A percentile compares a stretch with the other conserved stretches of the same genome.
Conservation (phyloP, 1,140 invertebrate genomes). For the Achatina immaculata region DNA sequence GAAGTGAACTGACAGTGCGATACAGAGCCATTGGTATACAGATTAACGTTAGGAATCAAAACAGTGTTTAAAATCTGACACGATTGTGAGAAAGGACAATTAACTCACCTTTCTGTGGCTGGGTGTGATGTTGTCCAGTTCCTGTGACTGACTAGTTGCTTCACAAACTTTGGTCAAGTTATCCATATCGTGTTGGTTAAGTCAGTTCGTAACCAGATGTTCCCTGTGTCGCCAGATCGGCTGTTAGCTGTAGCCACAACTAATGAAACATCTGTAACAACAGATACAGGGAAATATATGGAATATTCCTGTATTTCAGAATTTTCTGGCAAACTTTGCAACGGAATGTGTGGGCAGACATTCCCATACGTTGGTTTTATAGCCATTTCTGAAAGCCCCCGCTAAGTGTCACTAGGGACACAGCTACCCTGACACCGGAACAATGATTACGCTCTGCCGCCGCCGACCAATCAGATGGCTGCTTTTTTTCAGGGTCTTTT, state of each 20-base stretch:
- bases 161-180: constrained; percentile 32
- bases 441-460: constrained; percentile 21
- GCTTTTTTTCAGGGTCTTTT: constrained; percentile 10
- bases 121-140: constrained; percentile 25
- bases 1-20: no score
- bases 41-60: no score
- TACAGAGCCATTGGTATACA: no score
- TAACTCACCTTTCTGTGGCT: constrained; percentile 39
- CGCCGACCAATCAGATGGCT: constrained; percentile 19
- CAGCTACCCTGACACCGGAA: constrained; percentile 40
- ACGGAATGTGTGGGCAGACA: constrained; percentile 6
- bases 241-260: no score
- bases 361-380: constrained; percentile 33
- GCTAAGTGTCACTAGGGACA: constrained; percentile 38
- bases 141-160: constrained; percentile 35
- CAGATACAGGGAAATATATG: no score
- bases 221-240: no score
- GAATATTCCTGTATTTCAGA: not conserved
- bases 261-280: no score
- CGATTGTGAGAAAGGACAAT: no score
- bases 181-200: no score
- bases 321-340: not conserved
- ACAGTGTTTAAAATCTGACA: no score
- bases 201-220: no score
- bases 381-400: constrained; percentile 17